These are phyloP conservation scores for Alfaro cultratus DNA, from an alignment of 2,797 vertebrate species.

Conservation along the genomic window DNA sequence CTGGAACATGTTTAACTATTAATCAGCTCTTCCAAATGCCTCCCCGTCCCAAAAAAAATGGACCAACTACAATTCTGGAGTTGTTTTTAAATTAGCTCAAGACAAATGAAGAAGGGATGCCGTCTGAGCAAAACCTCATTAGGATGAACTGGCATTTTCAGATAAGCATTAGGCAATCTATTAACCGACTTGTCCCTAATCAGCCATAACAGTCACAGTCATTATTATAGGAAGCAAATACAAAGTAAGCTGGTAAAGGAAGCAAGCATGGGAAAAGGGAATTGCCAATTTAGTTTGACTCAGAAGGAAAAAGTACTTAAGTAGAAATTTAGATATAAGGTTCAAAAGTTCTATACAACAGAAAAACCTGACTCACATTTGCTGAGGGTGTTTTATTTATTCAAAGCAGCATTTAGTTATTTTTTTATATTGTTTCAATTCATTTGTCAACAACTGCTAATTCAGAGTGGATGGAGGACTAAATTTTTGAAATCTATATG, in stretches of 20 bases:
- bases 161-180: constrained; percentile 61
- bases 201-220: constrained; percentile 54
- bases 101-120: constrained; percentile 25
- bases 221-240: constrained; percentile 52
- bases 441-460: background rate
- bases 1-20: constrained; percentile 33
- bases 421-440: background rate
- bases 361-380: background rate
- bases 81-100: constrained; percentile 47
- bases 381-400: background rate
- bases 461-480: background rate
- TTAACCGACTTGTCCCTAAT: constrained; percentile 61
- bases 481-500: background rate
- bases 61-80: constrained; percentile 26
- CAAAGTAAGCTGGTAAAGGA: constrained; percentile 24
- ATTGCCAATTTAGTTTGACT: constrained; percentile 26
- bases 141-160: constrained; percentile 32
- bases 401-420: background rate
- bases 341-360: background rate
- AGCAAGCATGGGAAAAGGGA: constrained; percentile 23
- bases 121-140: constrained; percentile 42
- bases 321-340: background rate
- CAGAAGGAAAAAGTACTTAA: background rate
- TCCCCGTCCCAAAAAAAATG: background rate
- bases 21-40: constrained; percentile 28